Evolutionary conservation across 2,797 vertebrate genomes (phyloP).

Genomic region (Parauchenoglanis punctatus): DNA sequence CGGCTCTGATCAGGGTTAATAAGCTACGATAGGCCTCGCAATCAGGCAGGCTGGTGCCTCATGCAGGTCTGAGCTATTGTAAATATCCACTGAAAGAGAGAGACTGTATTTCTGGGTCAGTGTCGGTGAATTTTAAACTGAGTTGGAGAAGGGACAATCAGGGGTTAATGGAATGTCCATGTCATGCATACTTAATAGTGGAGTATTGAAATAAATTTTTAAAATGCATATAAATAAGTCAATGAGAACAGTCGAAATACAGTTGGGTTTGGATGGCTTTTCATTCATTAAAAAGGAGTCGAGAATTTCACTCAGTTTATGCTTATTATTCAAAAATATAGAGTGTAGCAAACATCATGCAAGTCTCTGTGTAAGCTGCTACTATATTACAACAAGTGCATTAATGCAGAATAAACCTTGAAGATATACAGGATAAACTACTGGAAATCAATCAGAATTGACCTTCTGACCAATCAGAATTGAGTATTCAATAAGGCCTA

Average conservation of each 20-base stretch:
- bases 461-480: too few species aligned
- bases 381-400: too few species aligned
- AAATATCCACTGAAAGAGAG: neutral
- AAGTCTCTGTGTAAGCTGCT: too few species aligned
- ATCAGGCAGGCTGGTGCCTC: constrained; percentile 49
- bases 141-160: neutral
- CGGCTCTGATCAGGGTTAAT: constrained; percentile 58
- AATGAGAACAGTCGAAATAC: neutral
- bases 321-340: neutral
- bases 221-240: neutral
- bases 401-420: too few species aligned
- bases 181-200: neutral
- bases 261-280: neutral
- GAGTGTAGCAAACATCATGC: too few species aligned
- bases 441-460: too few species aligned
- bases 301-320: neutral
- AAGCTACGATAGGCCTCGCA: constrained; percentile 56
- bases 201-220: neutral
- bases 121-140: neutral
- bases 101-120: neutral
- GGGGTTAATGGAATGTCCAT: neutral
- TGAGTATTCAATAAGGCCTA: neutral
- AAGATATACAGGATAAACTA: too few species aligned
- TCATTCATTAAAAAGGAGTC: neutral
- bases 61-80: constrained; percentile 22